Evolutionary conservation across 2,113 vertebrate species (phyloP), one percentile per base, ranked within the genome.

Genomic region (Limnothrissa miodon): DNA sequence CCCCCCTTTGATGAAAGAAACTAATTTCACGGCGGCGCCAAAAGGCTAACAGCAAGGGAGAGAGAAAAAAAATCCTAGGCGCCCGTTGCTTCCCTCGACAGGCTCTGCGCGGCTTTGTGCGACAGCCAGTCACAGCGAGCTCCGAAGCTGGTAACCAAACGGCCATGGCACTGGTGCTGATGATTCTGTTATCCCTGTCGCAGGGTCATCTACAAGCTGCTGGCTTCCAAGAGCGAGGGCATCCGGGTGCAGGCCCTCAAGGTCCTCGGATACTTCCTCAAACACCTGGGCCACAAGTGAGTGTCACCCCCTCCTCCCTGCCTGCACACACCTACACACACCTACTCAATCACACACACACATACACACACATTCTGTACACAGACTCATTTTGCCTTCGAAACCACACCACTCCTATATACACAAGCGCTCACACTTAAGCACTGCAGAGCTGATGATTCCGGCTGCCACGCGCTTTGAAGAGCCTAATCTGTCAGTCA

Each of bases 241-340:
- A 98, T 99, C 92, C 96, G 96, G 87, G 97, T 99, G 70, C 98
- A 99, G 90, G 97, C 97, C 81, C 95, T 99, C 90, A 99, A 99
- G 91, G 97, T 97, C 78, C 94, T 99, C 80, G 98, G 97, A 79
- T 99, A 98, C 92, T 99, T 99, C 93, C 95, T 99, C 86, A 99
- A 99, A 91, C 97, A 99, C 90, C 92, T 99, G 90, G 97, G 97
- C 85, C 98, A 99, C 93, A 99, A 99, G 98, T 99, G 95, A 97
- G 97, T 97, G 81, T 25, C 1, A 29, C 59, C 29, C 11, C 33
- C 4, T 10, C 33, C 33, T 13, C 33, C 66, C 13, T 36, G 2
- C 6, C 19, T 56, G 19, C 59, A 21, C 59, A 29, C 59, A 66
- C 59, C 0, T 74, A 56, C 21, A 56, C 66, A 74, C 66, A 17